Evolutionary conservation across 2,888 invertebrate species (phyloP).

Genomic region (Melanophora roralis): DNA sequence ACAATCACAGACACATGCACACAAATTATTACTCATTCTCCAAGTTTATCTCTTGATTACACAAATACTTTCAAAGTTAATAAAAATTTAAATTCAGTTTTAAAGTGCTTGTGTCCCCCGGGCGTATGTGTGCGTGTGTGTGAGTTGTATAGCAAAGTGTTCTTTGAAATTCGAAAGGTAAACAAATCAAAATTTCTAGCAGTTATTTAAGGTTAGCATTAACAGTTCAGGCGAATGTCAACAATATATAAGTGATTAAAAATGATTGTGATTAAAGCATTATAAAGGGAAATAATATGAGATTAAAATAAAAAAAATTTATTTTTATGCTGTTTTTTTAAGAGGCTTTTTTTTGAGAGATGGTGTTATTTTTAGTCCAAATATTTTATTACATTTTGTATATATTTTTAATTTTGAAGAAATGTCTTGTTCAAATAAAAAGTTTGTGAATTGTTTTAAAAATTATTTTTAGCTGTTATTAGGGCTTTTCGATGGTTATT

Average conservation of each 20-base stretch:
- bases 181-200: conserved; percentile 43
- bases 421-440: too few species aligned
- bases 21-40: conserved; percentile 1
- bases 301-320: too few species aligned
- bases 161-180: conserved; percentile 33
- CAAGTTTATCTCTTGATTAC: background rate
- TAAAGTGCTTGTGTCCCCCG: too few species aligned
- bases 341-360: too few species aligned
- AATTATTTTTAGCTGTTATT: too few species aligned
- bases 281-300: background rate
- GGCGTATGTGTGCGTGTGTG: too few species aligned
- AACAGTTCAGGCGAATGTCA: conserved; percentile 19
- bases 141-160: background rate
- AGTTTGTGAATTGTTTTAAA: too few species aligned
- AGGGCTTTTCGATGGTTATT: too few species aligned
- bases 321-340: too few species aligned
- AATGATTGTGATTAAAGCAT: background rate
- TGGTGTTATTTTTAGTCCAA: too few species aligned
- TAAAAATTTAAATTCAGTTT: conserved; percentile 37
- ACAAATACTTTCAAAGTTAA: conserved; percentile 19
- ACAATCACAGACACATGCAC: background rate
- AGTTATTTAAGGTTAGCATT: conserved; percentile 41
- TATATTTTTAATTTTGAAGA: too few species aligned
- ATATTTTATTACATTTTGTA: too few species aligned
- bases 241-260: conserved; percentile 52